Conservation (phyloP, 2,888 invertebrate species). For the Pharmacophagus antenor region DNA sequence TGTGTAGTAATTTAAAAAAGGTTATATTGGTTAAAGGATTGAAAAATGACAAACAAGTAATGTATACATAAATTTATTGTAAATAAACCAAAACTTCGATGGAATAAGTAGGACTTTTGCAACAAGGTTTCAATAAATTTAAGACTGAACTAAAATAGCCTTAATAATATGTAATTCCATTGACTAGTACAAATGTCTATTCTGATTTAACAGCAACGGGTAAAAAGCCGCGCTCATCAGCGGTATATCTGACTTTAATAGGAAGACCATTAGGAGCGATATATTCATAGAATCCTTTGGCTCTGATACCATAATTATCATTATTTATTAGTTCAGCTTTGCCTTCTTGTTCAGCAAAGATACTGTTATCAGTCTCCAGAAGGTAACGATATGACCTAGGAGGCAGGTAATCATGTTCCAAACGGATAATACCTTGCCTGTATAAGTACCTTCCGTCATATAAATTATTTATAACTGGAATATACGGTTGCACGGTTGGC, state of each 20-base stretch:
- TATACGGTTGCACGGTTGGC: constrained; percentile 6
- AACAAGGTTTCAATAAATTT: constrained; percentile 19
- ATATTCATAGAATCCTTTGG: constrained; percentile 83
- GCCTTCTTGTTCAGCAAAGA: constrained; percentile 64
- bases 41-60: neutral
- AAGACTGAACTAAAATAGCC: constrained; percentile 19
- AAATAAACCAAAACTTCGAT: constrained; percentile 18
- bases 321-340: constrained; percentile 52
- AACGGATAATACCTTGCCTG: constrained; percentile 62
- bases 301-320: constrained; percentile 48
- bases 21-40: neutral
- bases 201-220: constrained; percentile 74
- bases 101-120: constrained; percentile 6
- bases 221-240: constrained; percentile 80
- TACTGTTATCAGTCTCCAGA: constrained; percentile 68
- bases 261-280: constrained; percentile 82
- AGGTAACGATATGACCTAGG: constrained; percentile 64
- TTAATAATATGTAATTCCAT: constrained; percentile 6
- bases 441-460: constrained; percentile 11
- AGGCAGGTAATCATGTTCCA: constrained; percentile 49
- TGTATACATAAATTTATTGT: constrained; percentile 1
- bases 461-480: neutral
- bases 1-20: neutral
- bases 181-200: constrained; percentile 20
- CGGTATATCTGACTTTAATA: constrained; percentile 79